Base-by-base conservation (phyloP, 92 coral and sea anemone genomes). In the Umimayanthus kanabou region DNA sequence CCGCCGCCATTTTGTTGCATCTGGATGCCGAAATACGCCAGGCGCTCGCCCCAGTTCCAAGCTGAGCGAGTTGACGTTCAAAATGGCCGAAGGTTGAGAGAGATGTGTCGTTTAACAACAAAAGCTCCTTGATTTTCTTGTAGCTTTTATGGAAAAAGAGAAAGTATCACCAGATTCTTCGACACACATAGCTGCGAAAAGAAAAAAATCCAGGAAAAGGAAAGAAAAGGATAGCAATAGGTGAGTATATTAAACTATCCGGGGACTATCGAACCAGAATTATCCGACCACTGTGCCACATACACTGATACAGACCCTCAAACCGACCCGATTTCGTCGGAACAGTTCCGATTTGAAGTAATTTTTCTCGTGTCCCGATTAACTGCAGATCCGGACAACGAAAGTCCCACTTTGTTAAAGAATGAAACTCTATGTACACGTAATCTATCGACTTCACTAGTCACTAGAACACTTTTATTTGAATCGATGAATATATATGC, bases 101-200 rank as follows among this genome's bases (percentile, higher is more conserved):
- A 18, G 42, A 22, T 37, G 66, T 3, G 42, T 26, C 65, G 8
- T 8, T 47, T 2, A 25, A 0, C 53, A 23, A 25, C 16, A n/a
- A 11, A 22, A 78, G 20, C 5, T 14, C 66, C 70, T 37, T 26
- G 53, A 3, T 65, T 20, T 81, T 82, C 6, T 69, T 70, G 77
- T 25, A 69, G 74, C 20, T 82, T 72, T 37, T 67, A 90, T 91
- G 93, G 93, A 91, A 23, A 91, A 80, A 55, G 87, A 72, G 82
- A 90, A 84, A 42, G 95, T 94, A 20, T 94, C 95, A 16, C 98
- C 95, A 37, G 95, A 94, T 74, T 94, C 98, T 1, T 94, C 97
- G 50, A 94, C 97, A 30, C 95, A 94, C 66, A 81, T 94, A 11
- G 67, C 95, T 14, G 89, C 90, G 29, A 91, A 87, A 55, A 89